Base-by-base conservation (phyloP, 2,797 vertebrate genomes). In the Periophthalmus magnuspinnatus region DNA sequence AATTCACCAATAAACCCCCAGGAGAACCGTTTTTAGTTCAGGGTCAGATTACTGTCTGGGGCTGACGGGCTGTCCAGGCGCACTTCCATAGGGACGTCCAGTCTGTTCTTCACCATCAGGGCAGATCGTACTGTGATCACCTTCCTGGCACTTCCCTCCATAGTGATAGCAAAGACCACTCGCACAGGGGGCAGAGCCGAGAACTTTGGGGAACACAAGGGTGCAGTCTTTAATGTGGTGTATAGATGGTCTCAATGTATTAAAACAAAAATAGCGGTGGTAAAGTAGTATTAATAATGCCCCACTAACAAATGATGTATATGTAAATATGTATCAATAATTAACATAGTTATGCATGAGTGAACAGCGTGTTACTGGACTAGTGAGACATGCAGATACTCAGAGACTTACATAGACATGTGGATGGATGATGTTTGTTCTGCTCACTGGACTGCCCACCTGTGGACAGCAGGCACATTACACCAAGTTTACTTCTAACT, bases 381-480 rank as follows among this genome's bases (percentile, higher is more conserved):
- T 13, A 13, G 5, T 17, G 47, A 22, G 61, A 36, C 52, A 11
- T 11, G 24, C 13, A 14, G 13, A 71, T 57, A 68, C 32, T 59
- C 0, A 11, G 13, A 71, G 85, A 96, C 97, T 95, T 88, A 99
- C 97, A 0, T 99, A 99, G 88, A 99, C 97, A 77, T 99, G 97
- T 0, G 97, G 97, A 84, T 99, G 98, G 79, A 99, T 99, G 77
- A 99, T 99, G 83, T 97, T 98, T 73, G 97, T 99, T 88, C 94
- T 95, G 85, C 92, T 97, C 82, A 98, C 92, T 1, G 96, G 96
- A 82, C 98, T 99, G 87, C 98, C 98, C 70, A 99, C 96, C 98
- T 99, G 88, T 71, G 36, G 34, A 52, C 5, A 34, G 65, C 9
- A 14, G 19, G 58, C 58, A 60, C 58, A 60, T n/a, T 57, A 21